Conservation (phyloP, 2,888 invertebrate species). For the Aleiodes leptofemur region DNA sequence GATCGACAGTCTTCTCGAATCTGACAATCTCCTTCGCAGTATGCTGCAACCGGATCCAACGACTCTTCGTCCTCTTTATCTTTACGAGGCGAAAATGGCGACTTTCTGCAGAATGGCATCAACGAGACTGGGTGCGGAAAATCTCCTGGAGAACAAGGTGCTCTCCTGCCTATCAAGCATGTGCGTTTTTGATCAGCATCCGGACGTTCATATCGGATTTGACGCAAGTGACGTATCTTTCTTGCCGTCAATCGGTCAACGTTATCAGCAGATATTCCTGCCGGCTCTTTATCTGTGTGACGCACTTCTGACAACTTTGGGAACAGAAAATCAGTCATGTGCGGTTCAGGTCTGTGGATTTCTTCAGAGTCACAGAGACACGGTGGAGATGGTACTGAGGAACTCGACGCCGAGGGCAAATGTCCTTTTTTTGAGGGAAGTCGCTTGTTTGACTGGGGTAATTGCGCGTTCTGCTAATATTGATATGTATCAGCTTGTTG, state of each 20-base stretch:
- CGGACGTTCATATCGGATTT: constrained; percentile 78
- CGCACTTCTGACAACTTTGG: constrained; percentile 88
- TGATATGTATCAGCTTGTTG: constrained; percentile 72
- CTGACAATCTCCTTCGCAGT: constrained; percentile 82
- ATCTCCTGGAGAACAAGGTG: constrained; percentile 79
- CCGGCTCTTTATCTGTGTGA: constrained; percentile 90
- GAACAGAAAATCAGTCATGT: constrained; percentile 89
- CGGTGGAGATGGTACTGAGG: constrained; percentile 86
- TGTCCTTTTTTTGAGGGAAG: constrained; percentile 82
- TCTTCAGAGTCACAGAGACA: constrained; percentile 88
- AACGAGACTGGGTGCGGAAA: constrained; percentile 81
- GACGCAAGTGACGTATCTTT: constrained; percentile 73
- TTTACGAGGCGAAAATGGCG: constrained; percentile 92
- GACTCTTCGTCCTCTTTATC: constrained; percentile 86
- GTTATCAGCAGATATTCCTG: constrained; percentile 89
- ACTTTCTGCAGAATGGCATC: constrained; percentile 84
- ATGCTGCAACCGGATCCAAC: constrained; percentile 82
- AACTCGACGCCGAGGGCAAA: constrained; percentile 82
- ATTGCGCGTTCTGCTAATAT: constrained; percentile 83
- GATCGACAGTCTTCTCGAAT: constrained; percentile 86
- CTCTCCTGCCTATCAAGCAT: constrained; percentile 82
- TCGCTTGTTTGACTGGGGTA: constrained; percentile 86
- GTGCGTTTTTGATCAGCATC: constrained; percentile 84
- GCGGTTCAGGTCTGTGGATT: constrained; percentile 88
- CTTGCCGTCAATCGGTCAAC: constrained; percentile 80